Evolutionary conservation across 2,888 invertebrate genomes (phyloP).

Genomic region (Drosophila flavopinicola): DNA sequence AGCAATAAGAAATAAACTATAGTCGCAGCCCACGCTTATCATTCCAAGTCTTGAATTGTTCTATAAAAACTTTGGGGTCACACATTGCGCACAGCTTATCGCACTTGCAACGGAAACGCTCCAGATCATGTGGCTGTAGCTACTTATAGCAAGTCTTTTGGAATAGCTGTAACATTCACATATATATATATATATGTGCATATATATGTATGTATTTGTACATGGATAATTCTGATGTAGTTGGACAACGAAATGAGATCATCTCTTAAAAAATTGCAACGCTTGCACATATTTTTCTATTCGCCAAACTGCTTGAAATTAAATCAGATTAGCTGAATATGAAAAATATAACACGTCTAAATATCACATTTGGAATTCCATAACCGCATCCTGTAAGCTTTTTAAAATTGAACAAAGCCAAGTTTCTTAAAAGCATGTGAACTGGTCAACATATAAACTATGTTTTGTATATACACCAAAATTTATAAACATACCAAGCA

Average conservation of each 20-base stretch:
- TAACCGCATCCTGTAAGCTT: too few species aligned
- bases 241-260: slow-evolving; percentile 45
- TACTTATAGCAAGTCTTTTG: slow-evolving; percentile 22
- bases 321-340: slow-evolving; percentile 1
- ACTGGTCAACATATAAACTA: background rate
- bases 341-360: too few species aligned
- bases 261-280: slow-evolving; percentile 45
- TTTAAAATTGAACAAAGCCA: too few species aligned
- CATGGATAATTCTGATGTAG: slow-evolving; percentile 1
- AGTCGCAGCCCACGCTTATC: slow-evolving; percentile 51
- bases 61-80: slow-evolving; percentile 57
- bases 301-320: background rate
- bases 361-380: too few species aligned
- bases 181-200: too few species aligned
- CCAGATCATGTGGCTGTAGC: slow-evolving; percentile 15
- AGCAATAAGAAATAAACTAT: slow-evolving; percentile 26
- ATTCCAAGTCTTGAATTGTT: slow-evolving; percentile 33
- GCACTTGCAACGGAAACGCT: slow-evolving; percentile 68
- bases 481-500: slow-evolving; percentile 14
- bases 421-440: background rate
- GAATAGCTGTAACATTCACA: slow-evolving; percentile 10
- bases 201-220: slow-evolving; percentile 2
- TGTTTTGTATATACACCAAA: background rate
- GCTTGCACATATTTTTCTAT: slow-evolving; percentile 28
- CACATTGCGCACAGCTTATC: slow-evolving; percentile 52